phyloP scores from a whole-genome alignment of 1,140 invertebrate genomes.

The Neotoxoptera formosana region DNA sequence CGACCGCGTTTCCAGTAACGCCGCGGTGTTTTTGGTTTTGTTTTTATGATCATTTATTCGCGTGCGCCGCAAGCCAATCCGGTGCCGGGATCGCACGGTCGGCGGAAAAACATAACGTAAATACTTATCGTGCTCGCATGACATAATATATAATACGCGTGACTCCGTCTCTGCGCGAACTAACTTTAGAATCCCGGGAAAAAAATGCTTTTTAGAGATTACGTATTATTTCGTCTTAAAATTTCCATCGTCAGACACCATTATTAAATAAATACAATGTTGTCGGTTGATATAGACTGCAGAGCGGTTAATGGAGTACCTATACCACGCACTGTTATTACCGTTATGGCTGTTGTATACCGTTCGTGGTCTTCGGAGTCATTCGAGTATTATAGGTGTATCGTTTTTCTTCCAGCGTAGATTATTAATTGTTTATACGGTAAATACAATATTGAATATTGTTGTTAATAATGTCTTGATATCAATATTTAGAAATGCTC shows the following conservation, averaged over 20 bases:
- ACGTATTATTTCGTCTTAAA: background rate
- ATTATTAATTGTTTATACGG: background rate
- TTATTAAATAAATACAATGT: background rate
- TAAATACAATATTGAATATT: background rate
- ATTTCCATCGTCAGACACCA: background rate
- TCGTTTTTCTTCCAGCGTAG: no score
- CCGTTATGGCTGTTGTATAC: no score
- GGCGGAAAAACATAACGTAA: background rate
- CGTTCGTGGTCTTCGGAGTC: no score
- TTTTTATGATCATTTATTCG: background rate
- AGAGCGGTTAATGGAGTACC: background rate
- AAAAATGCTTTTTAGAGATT: conserved; percentile 4
- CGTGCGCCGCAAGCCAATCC: background rate
- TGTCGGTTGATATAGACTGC: background rate
- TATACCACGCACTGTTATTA: no score
- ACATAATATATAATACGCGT: no score
- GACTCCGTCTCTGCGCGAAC: background rate
- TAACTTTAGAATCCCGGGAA: background rate
- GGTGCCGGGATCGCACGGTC: background rate
- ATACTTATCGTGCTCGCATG: background rate
- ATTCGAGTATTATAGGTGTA: no score
- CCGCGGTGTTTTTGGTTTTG: background rate
- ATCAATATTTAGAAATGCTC: background rate
- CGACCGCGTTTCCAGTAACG: background rate
- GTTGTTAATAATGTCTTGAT: background rate